Base-by-base conservation (phyloP, 2,113 vertebrate species). In the Odobenus rosmarus region DNA sequence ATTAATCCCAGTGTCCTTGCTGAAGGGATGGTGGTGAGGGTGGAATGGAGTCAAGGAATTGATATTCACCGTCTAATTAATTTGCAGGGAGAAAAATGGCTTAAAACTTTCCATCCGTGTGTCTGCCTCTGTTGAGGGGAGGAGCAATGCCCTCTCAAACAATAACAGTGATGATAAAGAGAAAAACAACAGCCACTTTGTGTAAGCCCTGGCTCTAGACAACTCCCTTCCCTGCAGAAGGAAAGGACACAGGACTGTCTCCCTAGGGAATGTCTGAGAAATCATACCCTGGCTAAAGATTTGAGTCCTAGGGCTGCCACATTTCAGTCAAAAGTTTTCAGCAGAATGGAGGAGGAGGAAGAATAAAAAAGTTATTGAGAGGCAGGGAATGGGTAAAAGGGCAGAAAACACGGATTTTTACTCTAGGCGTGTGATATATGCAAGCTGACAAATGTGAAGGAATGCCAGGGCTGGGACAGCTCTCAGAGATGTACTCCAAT, bases 21-120 rank as follows among this genome's bases (percentile, higher is more conserved):
- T 69, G 23, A 85, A 49, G 9, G 16, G n/a, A 49, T 33, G n/a
- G 39, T 33, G 31, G 9, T 88, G 21, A n/a, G 49, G 49, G 13
- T 39, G 3, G 26, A 82, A 88, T 1, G 31, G 10, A 49, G 26
- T 94, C 64, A 94, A 88, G 18, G 76, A 96, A 94, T 93, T 91
- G 71, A 92, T 94, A 69, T 90, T 92, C 90, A 18, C 42, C 55
- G 57, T 98, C 74, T 96, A 93, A 98, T 98, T 98, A 96, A 97
- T 98, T 94, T 8, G 0, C 57, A 98, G 89, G 84, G 69, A 46
- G 23, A 89, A 33, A 33, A n/a, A 61, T 39, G n/a, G 95, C 90
- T 93, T 92, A 87, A 90, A 69, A 80, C 6, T 62, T 97, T 98
- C 96, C 96, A 92, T 98, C 83, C 94, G 77, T 87, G 89, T 62